Conservation (phyloP, 1,140 invertebrate species). For the Globodera rostochiensis region DNA sequence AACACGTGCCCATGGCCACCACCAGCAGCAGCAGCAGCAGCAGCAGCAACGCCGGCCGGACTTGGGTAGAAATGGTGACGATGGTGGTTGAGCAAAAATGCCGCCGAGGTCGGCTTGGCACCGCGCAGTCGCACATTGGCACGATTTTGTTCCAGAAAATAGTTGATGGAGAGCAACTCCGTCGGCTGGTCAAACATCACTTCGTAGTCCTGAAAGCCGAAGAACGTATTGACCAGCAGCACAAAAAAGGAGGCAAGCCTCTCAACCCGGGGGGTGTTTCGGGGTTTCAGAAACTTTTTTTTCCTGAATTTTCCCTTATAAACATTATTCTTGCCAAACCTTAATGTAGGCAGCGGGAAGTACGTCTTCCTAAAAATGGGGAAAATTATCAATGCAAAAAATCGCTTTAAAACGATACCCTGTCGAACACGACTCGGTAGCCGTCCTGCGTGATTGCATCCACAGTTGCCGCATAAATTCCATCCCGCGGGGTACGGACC, state of each 20-base stretch:
- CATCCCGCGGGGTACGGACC: not conserved
- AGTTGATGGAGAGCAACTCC: constrained; percentile 46
- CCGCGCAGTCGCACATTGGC: constrained; percentile 40
- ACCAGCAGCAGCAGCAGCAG: too few relatives aligned
- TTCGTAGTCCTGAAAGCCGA: constrained; percentile 48
- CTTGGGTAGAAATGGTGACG: constrained; percentile 18
- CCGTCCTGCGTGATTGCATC: constrained; percentile 96
- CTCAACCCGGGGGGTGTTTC: too few relatives aligned
- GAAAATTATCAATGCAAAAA: not conserved
- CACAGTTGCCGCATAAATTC: constrained; percentile 71
- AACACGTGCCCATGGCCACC: constrained; percentile 24
- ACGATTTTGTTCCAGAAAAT: constrained; percentile 51
- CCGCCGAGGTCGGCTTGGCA: constrained; percentile 8
- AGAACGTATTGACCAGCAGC: not conserved
- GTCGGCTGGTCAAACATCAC: constrained; percentile 53
- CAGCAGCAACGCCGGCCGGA: not conserved
- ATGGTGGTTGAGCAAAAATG: not conserved
- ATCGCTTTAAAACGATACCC: constrained; percentile 71
- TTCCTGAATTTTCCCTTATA: too few relatives aligned
- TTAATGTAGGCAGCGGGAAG: not conserved
- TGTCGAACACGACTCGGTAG: constrained; percentile 95
- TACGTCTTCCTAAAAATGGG: not conserved
- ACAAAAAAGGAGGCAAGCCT: too few relatives aligned
- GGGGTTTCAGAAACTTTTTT: too few relatives aligned
- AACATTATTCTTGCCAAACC: not conserved